These are phyloP conservation scores for Conops quadrifasciatus DNA, from an alignment of 2,888 invertebrate species.

Conservation along the genomic window DNA sequence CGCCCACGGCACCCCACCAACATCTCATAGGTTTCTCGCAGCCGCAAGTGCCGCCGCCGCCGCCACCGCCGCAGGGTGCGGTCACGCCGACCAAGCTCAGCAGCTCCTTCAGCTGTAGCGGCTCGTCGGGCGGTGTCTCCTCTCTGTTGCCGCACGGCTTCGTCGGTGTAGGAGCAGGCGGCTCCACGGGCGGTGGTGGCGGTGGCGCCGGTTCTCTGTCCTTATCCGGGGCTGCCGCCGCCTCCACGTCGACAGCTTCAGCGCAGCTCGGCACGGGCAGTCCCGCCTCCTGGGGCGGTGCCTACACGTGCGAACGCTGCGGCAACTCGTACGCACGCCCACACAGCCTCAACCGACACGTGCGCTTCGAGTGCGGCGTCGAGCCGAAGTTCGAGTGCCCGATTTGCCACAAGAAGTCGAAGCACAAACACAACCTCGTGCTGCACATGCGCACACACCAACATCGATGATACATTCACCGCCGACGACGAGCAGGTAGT, in stretches of 20 bases:
- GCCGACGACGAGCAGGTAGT: conserved; percentile 40
- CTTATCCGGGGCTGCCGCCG: conserved; percentile 41
- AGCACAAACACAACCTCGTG: conserved; percentile 66
- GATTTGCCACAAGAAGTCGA: conserved; percentile 70
- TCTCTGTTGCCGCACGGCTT: conserved; percentile 33
- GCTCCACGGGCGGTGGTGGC: conserved; percentile 42
- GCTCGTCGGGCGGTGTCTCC: conserved; percentile 24
- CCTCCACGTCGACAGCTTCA: conserved; percentile 28
- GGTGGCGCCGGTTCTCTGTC: conserved; percentile 38
- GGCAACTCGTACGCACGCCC: conserved; percentile 70
- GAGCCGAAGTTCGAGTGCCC: conserved; percentile 72
- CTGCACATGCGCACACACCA: conserved; percentile 66
- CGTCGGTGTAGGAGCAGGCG: conserved; percentile 42
- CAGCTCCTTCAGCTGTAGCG: conserved; percentile 51
- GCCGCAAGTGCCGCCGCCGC: conserved; percentile 30
- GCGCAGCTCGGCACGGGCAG: conserved; percentile 43
- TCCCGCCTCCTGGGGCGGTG: conserved; percentile 55
- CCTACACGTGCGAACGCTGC: conserved; percentile 68
- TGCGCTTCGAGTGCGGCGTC: conserved; percentile 70
- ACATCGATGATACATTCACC: conserved; percentile 66
- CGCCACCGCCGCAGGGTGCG: conserved; percentile 24
- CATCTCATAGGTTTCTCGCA: conserved; percentile 48
- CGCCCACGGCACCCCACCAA: conserved; percentile 61
- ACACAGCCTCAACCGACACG: conserved; percentile 69
- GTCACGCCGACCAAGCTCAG: conserved; percentile 54